Evolutionary conservation across 2,113 vertebrate species (phyloP).

Genomic region (Carassius auratus): DNA sequence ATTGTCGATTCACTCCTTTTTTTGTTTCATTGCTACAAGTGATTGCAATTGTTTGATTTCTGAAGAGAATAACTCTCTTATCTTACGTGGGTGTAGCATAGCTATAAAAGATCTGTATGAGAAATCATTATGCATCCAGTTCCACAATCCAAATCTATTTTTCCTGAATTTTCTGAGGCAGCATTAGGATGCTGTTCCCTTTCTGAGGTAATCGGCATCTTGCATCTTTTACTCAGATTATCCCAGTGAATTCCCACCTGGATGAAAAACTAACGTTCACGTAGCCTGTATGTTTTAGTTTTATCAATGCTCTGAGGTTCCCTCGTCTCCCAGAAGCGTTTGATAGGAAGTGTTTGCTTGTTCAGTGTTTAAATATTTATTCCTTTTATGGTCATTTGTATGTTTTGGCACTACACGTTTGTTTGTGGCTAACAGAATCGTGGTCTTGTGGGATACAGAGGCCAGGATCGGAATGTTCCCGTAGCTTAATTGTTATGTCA

Average conservation of each 20-base stretch:
- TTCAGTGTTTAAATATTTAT: conserved; percentile 24
- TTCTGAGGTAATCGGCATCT: background rate
- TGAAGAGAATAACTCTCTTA: background rate
- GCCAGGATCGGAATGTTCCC: conserved; percentile 40
- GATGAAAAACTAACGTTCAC: background rate
- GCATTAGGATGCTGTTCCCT: background rate
- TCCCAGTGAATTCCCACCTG: background rate
- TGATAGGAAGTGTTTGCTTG: conserved; percentile 6
- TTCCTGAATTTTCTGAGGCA: background rate
- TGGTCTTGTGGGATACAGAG: conserved; percentile 31
- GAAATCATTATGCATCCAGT: background rate
- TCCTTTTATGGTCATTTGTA: conserved; percentile 13
- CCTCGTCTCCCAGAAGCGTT: background rate
- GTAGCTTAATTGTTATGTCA: conserved; percentile 30
- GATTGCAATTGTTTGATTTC: background rate
- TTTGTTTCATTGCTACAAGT: conserved; percentile 17
- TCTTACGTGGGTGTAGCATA: background rate
- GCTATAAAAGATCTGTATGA: no score
- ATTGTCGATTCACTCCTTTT: background rate
- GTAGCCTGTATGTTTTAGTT: background rate
- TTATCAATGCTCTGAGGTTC: background rate
- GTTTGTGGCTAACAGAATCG: conserved; percentile 24
- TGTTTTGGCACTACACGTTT: conserved; percentile 14
- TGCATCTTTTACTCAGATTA: background rate
- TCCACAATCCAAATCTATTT: conserved; percentile 6